Conservation (phyloP, 2,797 vertebrate species). For the Sphenodon punctatus region DNA sequence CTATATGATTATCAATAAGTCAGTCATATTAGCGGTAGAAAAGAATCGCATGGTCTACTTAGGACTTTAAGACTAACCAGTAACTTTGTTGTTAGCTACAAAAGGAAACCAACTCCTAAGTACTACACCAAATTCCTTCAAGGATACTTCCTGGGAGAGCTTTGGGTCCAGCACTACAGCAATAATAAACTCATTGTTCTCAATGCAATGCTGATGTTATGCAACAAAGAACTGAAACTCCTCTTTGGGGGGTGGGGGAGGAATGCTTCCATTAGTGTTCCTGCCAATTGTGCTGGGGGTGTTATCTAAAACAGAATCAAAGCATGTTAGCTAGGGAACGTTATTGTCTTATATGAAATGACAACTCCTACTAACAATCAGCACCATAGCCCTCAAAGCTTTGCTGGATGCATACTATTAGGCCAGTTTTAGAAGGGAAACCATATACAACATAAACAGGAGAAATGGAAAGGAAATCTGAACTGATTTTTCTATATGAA, state of each 20-base stretch:
- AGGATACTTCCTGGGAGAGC: background rate
- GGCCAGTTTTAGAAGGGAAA: background rate
- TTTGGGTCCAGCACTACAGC: background rate
- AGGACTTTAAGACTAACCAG: background rate
- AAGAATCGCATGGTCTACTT: background rate
- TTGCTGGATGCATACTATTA: background rate
- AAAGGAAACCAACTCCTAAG: background rate
- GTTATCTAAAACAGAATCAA: slow-evolving; percentile 23
- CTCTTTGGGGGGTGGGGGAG: background rate
- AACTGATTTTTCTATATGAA: background rate
- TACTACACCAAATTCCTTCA: background rate
- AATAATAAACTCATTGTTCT: background rate
- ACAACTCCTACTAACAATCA: background rate
- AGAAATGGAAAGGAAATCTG: background rate
- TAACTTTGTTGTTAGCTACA: background rate
- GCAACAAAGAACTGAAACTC: background rate
- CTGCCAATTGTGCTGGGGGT: background rate
- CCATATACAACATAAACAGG: background rate
- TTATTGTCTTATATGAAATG: background rate
- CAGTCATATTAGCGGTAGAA: background rate
- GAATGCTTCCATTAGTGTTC: background rate
- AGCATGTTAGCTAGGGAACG: background rate
- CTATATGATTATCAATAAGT: background rate
- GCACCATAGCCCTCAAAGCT: background rate
- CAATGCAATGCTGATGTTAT: background rate